Evolutionary conservation across 2,113 vertebrate species (phyloP), one percentile per base, ranked within the genome.

Genomic region (Phalacrocorax pelagicus): DNA sequence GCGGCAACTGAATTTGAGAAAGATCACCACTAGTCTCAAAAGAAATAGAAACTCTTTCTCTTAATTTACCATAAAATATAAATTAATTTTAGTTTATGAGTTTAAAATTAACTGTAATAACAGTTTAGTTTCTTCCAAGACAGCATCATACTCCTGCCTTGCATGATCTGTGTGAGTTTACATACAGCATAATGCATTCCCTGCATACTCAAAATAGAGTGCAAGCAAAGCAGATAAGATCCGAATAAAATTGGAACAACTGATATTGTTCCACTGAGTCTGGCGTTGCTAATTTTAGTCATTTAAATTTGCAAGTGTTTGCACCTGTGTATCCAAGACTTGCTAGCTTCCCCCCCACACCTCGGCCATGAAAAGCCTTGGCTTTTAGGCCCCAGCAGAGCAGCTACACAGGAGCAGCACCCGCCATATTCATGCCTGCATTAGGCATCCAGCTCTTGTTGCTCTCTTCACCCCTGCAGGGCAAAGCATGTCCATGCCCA

Each of bases 51-150:
- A 59, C 10, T 5, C 59, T 78, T 93, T 84, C 30, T 92, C 75
- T 94, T 88, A 90, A 93, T 94, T 94, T 89, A 69, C 54, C 26
- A 36, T 81, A 94, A 90, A 81, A 83, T 51, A 73, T 46, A 83
- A 80, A 80, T 79, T 80, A 11, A 74, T 91, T 81, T 86, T 81
- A 57, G 24, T 49, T 65, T 59, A 65, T 61, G 86, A 59, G 52
- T 79, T 92, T 95, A 90, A 88, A 92, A 95, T 86, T 52, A 88
- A 78, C 62, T 74, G 44, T 94, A 88, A 95, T 74, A 69, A 78
- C 47, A 47, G 27, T 77, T 91, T 93, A 90, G 90, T 94, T 84
- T 81, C 51, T 87, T 92, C 70, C 74, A 91, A 96, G 74, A 54
- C 27, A 55, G 40, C 27, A 69, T 15, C 81, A 63, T 75, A 61